Base-by-base conservation (phyloP, 2,888 invertebrate genomes). In the Acanthosepion pharaonis region DNA sequence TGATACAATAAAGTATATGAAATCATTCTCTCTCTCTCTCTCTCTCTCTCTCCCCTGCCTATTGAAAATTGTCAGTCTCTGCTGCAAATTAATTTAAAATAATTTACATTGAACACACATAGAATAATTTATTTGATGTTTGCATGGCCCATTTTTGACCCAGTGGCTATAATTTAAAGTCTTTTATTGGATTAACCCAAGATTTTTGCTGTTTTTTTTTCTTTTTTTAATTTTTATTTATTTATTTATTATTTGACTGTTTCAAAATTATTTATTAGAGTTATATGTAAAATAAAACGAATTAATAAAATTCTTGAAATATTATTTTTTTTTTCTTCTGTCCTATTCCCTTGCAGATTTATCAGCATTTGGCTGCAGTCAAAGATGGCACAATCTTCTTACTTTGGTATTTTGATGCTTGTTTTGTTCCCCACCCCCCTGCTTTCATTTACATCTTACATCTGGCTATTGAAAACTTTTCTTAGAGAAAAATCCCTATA, bases 81-180 rank as follows among this genome's bases (percentile, higher is more conserved):
- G 53, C 93, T 93, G 93, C 93, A 93, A 93, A 93, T 93, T 93
- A 93, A 93, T 93, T 93, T 93, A 51, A 93, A 49, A 93, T 93
- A 93, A 93, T 93, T 93, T 93, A 93, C 93, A 93, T 93, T 93
- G 53, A 93, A 53, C 53, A 53, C 93, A 93, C 93, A 93, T 53
- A 93, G 93, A 93, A 93, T 93, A 93, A 93, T 93, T 93, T 93
- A 93, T 93, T 93, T 93, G 93, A 93, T 93, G 93, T 93, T 93
- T 93, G 93, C 93, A 49, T 93, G n/a, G 93, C 93, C 49, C 53
- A 53, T 33, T 93, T 42, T 53, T 93, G 93, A 93, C 93, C 93
- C 93, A 93, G 51, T 93, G 93, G 93, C 93, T 93, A 93, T 93
- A 93, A 93, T 93, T 93, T 93, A 53, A 93, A 93, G 93, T 51